These are phyloP conservation scores for Ormyrus thymus DNA, from an alignment of 2,888 invertebrate species.

Conservation along the genomic window DNA sequence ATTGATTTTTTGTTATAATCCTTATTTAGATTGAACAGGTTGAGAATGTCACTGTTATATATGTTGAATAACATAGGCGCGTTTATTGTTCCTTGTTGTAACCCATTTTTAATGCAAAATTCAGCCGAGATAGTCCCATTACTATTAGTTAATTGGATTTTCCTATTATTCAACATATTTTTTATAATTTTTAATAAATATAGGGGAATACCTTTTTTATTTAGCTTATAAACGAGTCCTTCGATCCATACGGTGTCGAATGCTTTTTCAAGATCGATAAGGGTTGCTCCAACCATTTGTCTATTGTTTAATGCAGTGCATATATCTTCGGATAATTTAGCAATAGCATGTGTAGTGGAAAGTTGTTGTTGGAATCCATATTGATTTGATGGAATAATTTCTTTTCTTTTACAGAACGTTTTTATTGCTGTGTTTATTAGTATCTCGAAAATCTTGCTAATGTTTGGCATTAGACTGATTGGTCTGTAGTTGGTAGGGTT, in stretches of 20 bases:
- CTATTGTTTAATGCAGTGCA: constrained; percentile 25
- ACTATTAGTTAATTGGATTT: too few species aligned
- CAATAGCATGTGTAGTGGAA: constrained; percentile 48
- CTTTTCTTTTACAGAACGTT: neutral
- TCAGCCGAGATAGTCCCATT: too few species aligned
- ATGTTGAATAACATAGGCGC: constrained; percentile 26
- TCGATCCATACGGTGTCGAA: constrained; percentile 47
- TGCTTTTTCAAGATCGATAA: constrained; percentile 40
- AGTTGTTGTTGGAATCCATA: constrained; percentile 48
- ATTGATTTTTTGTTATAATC: neutral
- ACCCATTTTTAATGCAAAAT: too few species aligned
- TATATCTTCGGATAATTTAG: constrained; percentile 42
- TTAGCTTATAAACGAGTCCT: neutral
- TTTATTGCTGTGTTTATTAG: constrained; percentile 20
- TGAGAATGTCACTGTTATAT: constrained; percentile 2
- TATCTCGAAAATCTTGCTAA: constrained; percentile 32
- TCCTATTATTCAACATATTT: neutral
- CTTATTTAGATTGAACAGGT: constrained; percentile 27
- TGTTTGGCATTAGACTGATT: constrained; percentile 54
- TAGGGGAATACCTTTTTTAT: neutral
- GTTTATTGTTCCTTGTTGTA: neutral
- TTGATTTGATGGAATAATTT: constrained; percentile 48
- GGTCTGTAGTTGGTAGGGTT: constrained; percentile 54
- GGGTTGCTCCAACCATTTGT: constrained; percentile 26
- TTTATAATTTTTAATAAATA: neutral